Evolutionary conservation across 2,113 vertebrate species (phyloP).

Genomic region (Podarcis muralis): DNA sequence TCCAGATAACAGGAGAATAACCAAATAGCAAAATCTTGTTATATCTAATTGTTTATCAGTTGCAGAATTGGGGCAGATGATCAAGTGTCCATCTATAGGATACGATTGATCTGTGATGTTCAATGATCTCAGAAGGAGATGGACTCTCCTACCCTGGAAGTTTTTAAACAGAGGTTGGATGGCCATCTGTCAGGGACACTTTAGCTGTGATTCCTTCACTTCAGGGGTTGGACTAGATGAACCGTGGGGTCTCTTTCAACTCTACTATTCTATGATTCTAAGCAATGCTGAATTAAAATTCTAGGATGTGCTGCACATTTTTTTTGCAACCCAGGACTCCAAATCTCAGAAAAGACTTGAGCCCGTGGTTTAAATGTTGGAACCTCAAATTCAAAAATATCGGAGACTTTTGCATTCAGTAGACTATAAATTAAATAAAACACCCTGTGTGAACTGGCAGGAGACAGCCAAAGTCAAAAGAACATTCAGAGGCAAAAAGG

Average conservation of each 20-base stretch:
- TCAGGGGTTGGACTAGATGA: no score
- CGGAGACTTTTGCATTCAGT: neutral
- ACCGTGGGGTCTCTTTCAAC: no score
- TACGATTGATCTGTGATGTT: neutral
- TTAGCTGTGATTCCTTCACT: no score
- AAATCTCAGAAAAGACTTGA: neutral
- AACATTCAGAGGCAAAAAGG: constrained; percentile 13
- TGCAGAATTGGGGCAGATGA: neutral
- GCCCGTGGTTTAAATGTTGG: neutral
- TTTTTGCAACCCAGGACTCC: no score
- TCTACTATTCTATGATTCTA: no score
- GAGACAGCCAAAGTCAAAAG: neutral
- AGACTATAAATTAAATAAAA: neutral
- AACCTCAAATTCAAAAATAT: neutral
- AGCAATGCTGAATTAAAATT: neutral
- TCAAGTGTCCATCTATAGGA: neutral
- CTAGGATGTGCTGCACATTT: neutral
- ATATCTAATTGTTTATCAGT: neutral
- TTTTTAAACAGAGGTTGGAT: no score
- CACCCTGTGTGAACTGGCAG: constrained; percentile 6
- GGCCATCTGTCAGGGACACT: no score
- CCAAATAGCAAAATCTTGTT: neutral
- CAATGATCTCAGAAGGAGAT: neutral
- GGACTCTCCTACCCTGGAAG: no score
- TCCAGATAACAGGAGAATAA: neutral